Percentiles rank a stretch among this genome's conserved stretches.
Conservation (phyloP, 2,888 invertebrate genomes). For the Plagiodera versicolora region DNA sequence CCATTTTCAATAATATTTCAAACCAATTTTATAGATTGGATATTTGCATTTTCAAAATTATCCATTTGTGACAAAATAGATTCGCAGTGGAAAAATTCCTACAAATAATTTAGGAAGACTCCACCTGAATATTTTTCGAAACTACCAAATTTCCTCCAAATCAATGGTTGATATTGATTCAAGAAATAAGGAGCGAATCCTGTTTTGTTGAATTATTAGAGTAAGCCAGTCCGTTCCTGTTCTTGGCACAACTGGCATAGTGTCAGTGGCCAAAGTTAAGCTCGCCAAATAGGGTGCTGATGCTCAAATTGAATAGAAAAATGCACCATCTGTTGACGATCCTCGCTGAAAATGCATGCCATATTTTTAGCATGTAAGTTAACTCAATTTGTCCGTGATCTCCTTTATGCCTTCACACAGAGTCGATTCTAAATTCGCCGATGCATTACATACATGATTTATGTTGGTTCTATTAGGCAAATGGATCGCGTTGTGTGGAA, state of each 20-base stretch:
- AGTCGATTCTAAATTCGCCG: conserved; percentile 3
- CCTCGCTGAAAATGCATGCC: conserved; percentile 42
- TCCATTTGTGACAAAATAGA: no score
- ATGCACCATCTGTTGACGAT: conserved; percentile 58
- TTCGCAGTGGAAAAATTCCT: no score
- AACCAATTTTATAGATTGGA: no score
- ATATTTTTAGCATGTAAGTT: conserved; percentile 47
- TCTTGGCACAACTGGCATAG: conserved; percentile 43
- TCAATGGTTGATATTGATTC: no score
- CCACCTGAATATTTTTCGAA: no score
- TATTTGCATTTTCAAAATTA: no score
- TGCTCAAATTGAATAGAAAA: conserved; percentile 58
- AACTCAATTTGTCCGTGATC: conserved; percentile 45
- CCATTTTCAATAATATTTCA: no score
- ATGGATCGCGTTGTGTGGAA: neutral
- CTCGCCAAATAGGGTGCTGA: conserved; percentile 49
- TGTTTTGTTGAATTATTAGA: no score
- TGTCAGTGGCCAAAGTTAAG: conserved; percentile 39
- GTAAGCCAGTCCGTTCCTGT: conserved; percentile 16
- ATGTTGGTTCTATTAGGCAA: neutral
- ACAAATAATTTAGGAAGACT: no score
- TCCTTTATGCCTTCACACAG: conserved; percentile 23
- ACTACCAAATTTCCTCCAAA: no score
- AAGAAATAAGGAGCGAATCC: no score
- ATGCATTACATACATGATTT: neutral